Percentiles rank a stretch among this genome's conserved stretches.
These are phyloP conservation scores for Caenorhabditis afra DNA, from an alignment of 2,888 invertebrate species.

Conservation along the genomic window DNA sequence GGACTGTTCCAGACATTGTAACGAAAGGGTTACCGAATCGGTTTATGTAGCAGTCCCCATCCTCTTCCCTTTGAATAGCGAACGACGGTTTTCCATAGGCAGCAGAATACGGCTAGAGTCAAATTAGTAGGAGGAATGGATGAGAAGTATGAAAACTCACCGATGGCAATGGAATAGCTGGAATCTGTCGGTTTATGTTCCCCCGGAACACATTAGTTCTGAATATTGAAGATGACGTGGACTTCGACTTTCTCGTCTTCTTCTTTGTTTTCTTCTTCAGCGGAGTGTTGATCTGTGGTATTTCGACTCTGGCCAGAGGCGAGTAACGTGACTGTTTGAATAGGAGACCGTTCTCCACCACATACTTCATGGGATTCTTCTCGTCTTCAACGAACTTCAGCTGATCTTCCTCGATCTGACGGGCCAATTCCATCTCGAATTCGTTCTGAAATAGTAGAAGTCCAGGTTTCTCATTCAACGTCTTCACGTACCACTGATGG, in stretches of 20 bases:
- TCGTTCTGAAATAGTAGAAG: no score
- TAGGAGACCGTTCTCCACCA: conserved; percentile 52
- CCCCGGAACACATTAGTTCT: conserved; percentile 54
- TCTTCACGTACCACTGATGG: conserved; percentile 24
- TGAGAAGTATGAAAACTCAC: conserved; percentile 12
- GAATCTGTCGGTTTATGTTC: conserved; percentile 54
- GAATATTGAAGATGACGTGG: conserved; percentile 7
- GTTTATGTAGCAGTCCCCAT: conserved; percentile 46
- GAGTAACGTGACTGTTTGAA: conserved; percentile 50
- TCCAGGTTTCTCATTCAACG: no score
- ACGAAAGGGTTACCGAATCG: conserved; percentile 49
- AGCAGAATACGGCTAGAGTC: conserved; percentile 37
- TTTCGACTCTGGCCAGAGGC: conserved; percentile 49
- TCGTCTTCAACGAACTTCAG: conserved; percentile 59
- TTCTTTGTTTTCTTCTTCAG: conserved; percentile 25
- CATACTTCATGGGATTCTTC: conserved; percentile 59
- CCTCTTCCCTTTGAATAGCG: conserved; percentile 39
- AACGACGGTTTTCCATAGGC: conserved; percentile 47
- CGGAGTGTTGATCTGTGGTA: conserved; percentile 14
- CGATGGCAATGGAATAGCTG: conserved; percentile 46
- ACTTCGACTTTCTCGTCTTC: conserved; percentile 24
- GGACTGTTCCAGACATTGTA: no score
- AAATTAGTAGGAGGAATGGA: not conserved
- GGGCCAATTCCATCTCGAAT: conserved; percentile 48
- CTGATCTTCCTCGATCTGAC: conserved; percentile 57